Base-by-base conservation (phyloP, 1,140 invertebrate species). In the Pemphigus obesinymphae region DNA sequence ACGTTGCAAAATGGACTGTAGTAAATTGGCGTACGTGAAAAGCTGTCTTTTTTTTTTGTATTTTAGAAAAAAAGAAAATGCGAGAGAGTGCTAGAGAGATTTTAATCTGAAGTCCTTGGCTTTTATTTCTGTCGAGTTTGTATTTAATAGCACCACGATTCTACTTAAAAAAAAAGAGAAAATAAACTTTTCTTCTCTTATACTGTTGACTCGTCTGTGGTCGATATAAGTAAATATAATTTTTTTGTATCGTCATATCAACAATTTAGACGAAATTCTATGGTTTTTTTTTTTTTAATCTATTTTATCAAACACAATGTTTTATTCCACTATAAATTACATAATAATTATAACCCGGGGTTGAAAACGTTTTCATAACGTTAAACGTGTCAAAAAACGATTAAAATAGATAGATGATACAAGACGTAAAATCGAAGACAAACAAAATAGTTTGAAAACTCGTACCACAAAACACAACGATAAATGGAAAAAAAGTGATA, bases 11-110 rank as follows among this genome's bases (percentile, higher is more conserved):
- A 70, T 70, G 45, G 37, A 70, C 68, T 20, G 26, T 45, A 48
- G 26, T 72, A 72, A 48, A 72, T 72, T 72, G 68, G 68, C 15
- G 68, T 72, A 48, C 68, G 68, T 48, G 68, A 72, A 72, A 73
- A 73, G 26, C 70, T 31, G 70, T 73, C 45, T 8, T 72, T 48
- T 48, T 48, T 70, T 45, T 70, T 13, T 31, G n/a, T n/a, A n/a
- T n/a, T n/a, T 61, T 31, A 4, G 0, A 72, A 68, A 68, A 66
- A 68, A n/a, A 66, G 5, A 66, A 37, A 31, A 17, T 3, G 37
- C 15, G 40, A 45, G 43, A 70, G 20, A 43, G 34, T 26, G 43
- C 17, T 43, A 50, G 43, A 31, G 17, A 20, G 43, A 72, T 72
- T 72, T 73, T 73, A 73, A 48, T 48, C 68, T 70, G 34, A 68